Conservation (phyloP, 2,113 vertebrate genomes). For the Bombycilla garrulus region DNA sequence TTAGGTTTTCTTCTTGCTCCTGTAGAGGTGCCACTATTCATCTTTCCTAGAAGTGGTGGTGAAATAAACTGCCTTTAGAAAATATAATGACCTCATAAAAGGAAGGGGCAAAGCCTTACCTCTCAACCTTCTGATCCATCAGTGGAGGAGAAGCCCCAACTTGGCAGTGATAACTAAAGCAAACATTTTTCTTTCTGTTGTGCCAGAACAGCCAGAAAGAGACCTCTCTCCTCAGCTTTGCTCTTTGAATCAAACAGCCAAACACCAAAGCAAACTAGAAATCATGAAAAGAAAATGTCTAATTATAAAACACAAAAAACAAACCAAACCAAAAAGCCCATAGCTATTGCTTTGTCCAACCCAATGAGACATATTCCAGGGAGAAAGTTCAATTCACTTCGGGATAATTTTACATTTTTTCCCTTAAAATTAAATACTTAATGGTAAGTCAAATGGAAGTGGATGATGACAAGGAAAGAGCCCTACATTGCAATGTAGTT, state of each 20-base stretch:
- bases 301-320: not conserved
- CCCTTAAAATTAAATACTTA: not conserved
- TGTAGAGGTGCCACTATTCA: not conserved
- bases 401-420: not conserved
- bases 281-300: not conserved
- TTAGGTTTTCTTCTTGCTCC: not conserved
- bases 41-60: not conserved
- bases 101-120: not conserved
- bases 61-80: not conserved
- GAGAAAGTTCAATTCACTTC: not conserved
- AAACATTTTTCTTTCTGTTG: not conserved
- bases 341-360: not conserved
- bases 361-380: not conserved
- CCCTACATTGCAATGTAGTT: no score
- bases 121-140: not conserved
- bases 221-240: not conserved
- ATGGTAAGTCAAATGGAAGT: not conserved
- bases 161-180: not conserved
- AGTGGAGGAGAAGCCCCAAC: not conserved
- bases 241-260: not conserved
- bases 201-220: not conserved
- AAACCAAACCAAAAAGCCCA: not conserved
- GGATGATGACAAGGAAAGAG: not conserved
- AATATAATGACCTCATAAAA: not conserved
- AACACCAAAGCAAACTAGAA: not conserved